A percentile compares a stretch with the other conserved stretches of the same genome.
phyloP scores from a whole-genome alignment of 2,888 invertebrate genomes.

The Catocala nupta region DNA sequence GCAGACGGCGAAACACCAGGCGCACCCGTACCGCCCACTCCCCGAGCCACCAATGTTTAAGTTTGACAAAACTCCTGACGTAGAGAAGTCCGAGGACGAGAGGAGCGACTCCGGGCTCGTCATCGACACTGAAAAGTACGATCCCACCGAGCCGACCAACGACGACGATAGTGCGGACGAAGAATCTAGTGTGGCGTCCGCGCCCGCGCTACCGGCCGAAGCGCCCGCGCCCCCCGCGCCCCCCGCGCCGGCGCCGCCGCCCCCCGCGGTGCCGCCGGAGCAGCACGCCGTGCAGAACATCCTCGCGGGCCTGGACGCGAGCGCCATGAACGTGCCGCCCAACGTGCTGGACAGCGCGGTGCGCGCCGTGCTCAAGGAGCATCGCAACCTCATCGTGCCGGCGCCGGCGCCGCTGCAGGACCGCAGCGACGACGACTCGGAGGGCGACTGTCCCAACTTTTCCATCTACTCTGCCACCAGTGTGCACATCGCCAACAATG shows the following conservation, averaged over 20 bases:
- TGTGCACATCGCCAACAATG: constrained; percentile 90
- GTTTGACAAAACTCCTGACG: constrained; percentile 69
- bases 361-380: constrained; percentile 74
- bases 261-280: constrained; percentile 14
- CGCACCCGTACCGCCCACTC: constrained; percentile 59
- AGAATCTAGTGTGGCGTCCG: constrained; percentile 17
- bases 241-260: constrained; percentile 2
- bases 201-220: constrained; percentile 14
- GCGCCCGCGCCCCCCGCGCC: constrained; percentile 15
- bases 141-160: constrained; percentile 85
- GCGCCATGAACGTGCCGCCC: constrained; percentile 59
- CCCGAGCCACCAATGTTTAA: constrained; percentile 74
- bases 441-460: constrained; percentile 94
- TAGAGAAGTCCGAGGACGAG: constrained; percentile 82
- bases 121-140: constrained; percentile 88
- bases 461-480: constrained; percentile 94
- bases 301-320: constrained; percentile 61
- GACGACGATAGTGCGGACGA: constrained; percentile 67
- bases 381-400: constrained; percentile 65
- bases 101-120: constrained; percentile 87
- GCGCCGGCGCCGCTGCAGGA: constrained; percentile 52
- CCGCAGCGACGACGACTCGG: constrained; percentile 81
- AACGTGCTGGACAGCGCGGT: constrained; percentile 72
- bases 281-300: constrained; percentile 53
- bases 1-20: constrained; percentile 31